phyloP scores from a whole-genome alignment of 2,797 vertebrate species.

The Pyrrhura leucotis region DNA sequence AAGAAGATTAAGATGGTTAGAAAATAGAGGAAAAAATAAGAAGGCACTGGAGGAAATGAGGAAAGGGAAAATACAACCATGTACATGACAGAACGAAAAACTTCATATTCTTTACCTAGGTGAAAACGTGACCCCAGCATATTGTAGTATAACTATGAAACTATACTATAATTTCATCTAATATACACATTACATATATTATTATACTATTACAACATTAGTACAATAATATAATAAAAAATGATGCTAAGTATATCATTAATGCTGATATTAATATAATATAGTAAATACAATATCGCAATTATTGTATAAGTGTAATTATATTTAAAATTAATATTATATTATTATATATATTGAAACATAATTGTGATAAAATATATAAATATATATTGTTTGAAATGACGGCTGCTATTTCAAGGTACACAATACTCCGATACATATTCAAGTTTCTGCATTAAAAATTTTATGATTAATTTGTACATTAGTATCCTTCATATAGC shows the following conservation, averaged over 20 bases:
- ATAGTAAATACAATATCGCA: not conserved
- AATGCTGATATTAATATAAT: not conserved
- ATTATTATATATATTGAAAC: not conserved
- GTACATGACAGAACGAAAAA: not conserved
- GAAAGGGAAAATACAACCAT: not conserved
- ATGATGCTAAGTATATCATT: not conserved
- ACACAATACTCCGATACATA: not conserved
- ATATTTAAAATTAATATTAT: not conserved
- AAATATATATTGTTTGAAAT: not conserved
- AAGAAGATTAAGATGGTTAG: not conserved
- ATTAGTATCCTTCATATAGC: not conserved
- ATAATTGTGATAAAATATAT: not conserved
- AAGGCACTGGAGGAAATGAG: not conserved
- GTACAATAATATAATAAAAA: not conserved
- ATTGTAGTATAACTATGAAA: not conserved
- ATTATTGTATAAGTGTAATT: not conserved
- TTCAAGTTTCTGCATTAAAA: not conserved
- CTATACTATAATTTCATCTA: not conserved
- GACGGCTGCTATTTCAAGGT: not conserved
- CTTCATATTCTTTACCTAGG: not conserved
- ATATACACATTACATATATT: not conserved
- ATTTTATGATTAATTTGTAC: not conserved
- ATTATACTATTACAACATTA: not conserved
- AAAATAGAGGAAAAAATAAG: not conserved
- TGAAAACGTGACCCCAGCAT: not conserved